Evolutionary conservation across 2,888 invertebrate genomes (phyloP), one percentile per base, ranked within the genome.

Genomic region (Mesorhabditis sp.): DNA sequence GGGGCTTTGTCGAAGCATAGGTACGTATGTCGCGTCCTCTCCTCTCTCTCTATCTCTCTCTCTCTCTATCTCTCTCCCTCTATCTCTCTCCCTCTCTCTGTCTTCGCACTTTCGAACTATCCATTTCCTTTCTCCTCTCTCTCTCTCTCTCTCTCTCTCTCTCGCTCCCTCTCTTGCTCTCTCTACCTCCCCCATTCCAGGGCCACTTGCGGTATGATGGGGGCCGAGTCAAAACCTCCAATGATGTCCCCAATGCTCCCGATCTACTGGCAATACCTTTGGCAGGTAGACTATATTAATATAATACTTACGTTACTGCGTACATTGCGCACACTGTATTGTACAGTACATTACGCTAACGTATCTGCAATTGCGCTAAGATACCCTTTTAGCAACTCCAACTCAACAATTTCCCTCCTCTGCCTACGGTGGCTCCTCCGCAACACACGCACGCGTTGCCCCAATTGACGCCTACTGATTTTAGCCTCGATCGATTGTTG

Each of bases 1-100:
- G 93, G 94, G 4, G 93, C 94, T 44, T 89, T 97, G 67, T 91
- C 93, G 76, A 97, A 97, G 86, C 97, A 97, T 87, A 94, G 95
- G 58, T 50, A 50, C 58, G 58, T 13, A 13, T 6, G 41, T 66
- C 58, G 50, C 62, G 28, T 2, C 28, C 28, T 28, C 28, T 41
- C 65, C n/a, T n/a, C n/a, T n/a, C n/a, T n/a, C n/a, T n/a, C 45
- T 66, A 61, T 42, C 45, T 15, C 62, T 4, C 62, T 42, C 28
- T 65, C 66, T 43, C 67, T 28, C 67, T 61, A 67, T 44, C 45
- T 67, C 68, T 43, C 41, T 44, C 70, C 64, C 44, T 62, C 71
- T 15, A 7, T 41, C 65, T 42, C 45, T 15, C 62, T 4, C 62
- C n/a, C 28, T 65, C 66, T 43, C 67, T 28, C 67, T 61, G 43